Base-by-base conservation (phyloP, 2,113 vertebrate genomes). In the Psephotus haematonotus region DNA sequence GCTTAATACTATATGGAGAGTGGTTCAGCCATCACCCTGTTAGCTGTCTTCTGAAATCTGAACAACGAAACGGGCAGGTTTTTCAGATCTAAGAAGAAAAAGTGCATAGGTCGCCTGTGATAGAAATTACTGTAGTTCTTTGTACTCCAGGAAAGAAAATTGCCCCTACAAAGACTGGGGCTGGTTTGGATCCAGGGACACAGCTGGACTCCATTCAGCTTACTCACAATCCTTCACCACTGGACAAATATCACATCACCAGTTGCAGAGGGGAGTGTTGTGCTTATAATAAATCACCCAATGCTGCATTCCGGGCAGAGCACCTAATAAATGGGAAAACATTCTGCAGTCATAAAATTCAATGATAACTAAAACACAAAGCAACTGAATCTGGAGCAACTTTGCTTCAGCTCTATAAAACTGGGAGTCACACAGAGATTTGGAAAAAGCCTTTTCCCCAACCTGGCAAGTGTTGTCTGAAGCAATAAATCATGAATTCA, bases 341-440 rank as follows among this genome's bases (percentile, higher is more conserved):
- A 76, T 84, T 77, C 86, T 74, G 59, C 67, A 17, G 33, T 82
- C 74, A 2, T 96, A 95, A 96, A 96, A 72, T 39, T 27, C 72
- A 28, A 10, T 78, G 72, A 90, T 92, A 92, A 71, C 91, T 64
- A 94, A 91, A 92, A 53, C 94, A 95, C 71, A 86, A 86, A 94
- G 63, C 33, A 8, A 69, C 85, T 74, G 81, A 57, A 59, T n/a
- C 72, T 91, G 82, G 22, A 90, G 47, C 43, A 63, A 82, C 76
- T 94, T 87, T 27, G 35, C 65, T 92, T 57, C 91, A 95, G 78
- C 71, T 81, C 78, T 35, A 52, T 96, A 95, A 94, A 97, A 83
- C 1, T 2, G 76, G 92, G 81, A 94, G 72, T 93, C 94, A 93
- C 87, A 71, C 88, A 79, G 95, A 83, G 92, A 90, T 74, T 63